Percentiles rank a stretch among this genome's conserved stretches.
These are phyloP conservation scores for Cheilosia soror DNA, from an alignment of 2,888 invertebrate genomes.

Conservation along the genomic window DNA sequence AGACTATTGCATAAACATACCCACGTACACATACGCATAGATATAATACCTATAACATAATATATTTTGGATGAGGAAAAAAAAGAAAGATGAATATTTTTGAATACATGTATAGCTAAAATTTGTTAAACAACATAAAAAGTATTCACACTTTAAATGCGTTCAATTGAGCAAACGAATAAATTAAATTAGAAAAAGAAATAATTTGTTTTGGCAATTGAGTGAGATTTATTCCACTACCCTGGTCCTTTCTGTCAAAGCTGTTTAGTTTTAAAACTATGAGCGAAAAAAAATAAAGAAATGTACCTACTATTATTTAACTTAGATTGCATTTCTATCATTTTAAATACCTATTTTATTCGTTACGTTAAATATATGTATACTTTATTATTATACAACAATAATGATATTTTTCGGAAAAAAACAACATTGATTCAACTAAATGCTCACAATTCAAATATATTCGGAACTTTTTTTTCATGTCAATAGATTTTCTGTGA, in stretches of 20 bases:
- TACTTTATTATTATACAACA: conserved; percentile 5
- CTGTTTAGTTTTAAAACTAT: conserved; percentile 18
- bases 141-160: conserved; percentile 24
- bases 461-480: conserved; percentile 57
- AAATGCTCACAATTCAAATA: conserved; percentile 69
- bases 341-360: neutral
- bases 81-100: conserved; percentile 56
- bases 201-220: conserved; percentile 43
- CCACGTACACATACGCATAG: conserved; percentile 29
- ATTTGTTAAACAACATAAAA: neutral
- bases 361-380: neutral
- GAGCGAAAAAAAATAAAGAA: conserved; percentile 8
- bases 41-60: conserved; percentile 43
- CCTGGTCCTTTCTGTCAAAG: conserved; percentile 13
- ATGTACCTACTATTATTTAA: conserved; percentile 32
- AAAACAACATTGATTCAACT: conserved; percentile 40
- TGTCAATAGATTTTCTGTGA: conserved; percentile 78
- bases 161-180: conserved; percentile 57
- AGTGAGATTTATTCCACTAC: conserved; percentile 45
- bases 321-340: conserved; percentile 47
- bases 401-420: conserved; percentile 14
- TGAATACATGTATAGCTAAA: conserved; percentile 46
- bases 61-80: conserved; percentile 53
- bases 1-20: conserved; percentile 59
- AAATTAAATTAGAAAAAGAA: neutral